Evolutionary conservation across 2,888 invertebrate genomes (phyloP).

Genomic region (Dusona sp.): DNA sequence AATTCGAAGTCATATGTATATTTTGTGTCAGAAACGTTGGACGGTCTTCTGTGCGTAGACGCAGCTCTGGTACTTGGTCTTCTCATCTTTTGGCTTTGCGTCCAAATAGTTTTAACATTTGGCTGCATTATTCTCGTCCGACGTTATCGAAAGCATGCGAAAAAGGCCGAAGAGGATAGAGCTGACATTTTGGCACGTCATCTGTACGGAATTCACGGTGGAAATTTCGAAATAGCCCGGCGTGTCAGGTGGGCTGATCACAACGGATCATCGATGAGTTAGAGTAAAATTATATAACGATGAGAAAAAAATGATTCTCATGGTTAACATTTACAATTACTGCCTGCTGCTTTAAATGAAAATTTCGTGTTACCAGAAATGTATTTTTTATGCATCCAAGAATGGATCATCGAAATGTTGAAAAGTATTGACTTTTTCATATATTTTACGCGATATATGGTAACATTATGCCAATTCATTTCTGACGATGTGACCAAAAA

Average conservation of each 20-base stretch:
- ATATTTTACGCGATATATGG: background rate
- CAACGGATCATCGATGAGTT: slow-evolving; percentile 73
- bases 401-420: background rate
- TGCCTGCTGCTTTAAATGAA: background rate
- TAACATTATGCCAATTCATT: background rate
- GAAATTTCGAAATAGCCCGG: slow-evolving; percentile 81
- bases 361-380: background rate
- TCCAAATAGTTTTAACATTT: slow-evolving; percentile 86
- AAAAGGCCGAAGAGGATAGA: slow-evolving; percentile 80
- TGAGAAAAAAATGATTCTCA: background rate
- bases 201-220: slow-evolving; percentile 81
- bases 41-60: slow-evolving; percentile 87
- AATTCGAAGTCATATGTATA: background rate
- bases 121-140: slow-evolving; percentile 86
- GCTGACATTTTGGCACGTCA: slow-evolving; percentile 81
- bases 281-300: background rate
- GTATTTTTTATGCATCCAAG: background rate
- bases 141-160: slow-evolving; percentile 84
- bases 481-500: background rate
- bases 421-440: background rate
- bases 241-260: slow-evolving; percentile 82
- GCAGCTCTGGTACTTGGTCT: slow-evolving; percentile 89
- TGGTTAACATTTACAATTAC: background rate
- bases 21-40: slow-evolving; percentile 74
- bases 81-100: slow-evolving; percentile 87